Conservation (phyloP, 1,140 invertebrate species). For the Nasonia longicornis region DNA sequence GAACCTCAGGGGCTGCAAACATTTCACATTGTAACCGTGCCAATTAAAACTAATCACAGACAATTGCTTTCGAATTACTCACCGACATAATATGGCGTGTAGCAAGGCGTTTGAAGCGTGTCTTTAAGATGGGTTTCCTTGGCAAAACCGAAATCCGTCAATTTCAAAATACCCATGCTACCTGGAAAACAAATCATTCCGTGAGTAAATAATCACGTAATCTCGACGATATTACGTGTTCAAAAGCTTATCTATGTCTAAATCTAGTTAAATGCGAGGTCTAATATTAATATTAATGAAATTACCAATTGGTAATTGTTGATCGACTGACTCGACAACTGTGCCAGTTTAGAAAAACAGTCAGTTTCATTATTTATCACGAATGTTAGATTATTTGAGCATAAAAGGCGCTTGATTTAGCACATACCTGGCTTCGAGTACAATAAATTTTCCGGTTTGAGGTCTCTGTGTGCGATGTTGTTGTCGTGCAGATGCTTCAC, state of each 20-base stretch:
- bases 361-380: conserved; percentile 18
- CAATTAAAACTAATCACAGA: not conserved
- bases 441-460: conserved; percentile 93
- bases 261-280: conserved; percentile 2
- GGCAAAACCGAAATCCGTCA: conserved; percentile 99
- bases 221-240: not conserved
- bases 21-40: not conserved
- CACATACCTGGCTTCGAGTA: conserved; percentile 77
- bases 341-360: conserved; percentile 14
- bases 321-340: conserved; percentile 23
- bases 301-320: conserved; percentile 39
- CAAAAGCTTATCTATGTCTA: conserved; percentile 6
- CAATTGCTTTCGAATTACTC: conserved; percentile 57
- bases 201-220: not conserved
- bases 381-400: not conserved
- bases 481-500: conserved; percentile 94
- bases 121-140: conserved; percentile 91
- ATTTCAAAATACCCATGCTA: conserved; percentile 85
- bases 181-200: conserved; percentile 61
- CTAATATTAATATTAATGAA: not conserved
- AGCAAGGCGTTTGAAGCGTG: conserved; percentile 95
- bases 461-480: conserved; percentile 96
- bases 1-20: conserved; percentile 88
- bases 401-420: conserved; percentile 24
- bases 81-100: conserved; percentile 98